Percentiles rank a stretch among this genome's conserved stretches.
These are phyloP conservation scores for Eristalinus sepulchralis DNA, from an alignment of 2,888 invertebrate species.

Conservation along the genomic window DNA sequence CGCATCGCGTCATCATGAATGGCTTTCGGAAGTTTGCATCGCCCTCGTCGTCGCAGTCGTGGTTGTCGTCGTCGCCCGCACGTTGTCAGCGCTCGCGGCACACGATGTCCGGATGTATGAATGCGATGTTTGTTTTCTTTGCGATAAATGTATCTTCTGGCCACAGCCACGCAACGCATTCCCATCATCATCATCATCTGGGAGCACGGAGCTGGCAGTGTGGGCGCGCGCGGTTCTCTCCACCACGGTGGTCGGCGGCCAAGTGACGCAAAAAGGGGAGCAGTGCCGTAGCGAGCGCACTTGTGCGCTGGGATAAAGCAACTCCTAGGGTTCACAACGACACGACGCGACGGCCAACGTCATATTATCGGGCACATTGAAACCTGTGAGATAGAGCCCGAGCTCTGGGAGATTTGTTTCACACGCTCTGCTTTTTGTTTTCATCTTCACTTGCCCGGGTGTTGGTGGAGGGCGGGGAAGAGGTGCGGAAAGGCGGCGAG, in stretches of 20 bases:
- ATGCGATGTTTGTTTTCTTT: slow-evolving; percentile 64
- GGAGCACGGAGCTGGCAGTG: slow-evolving; percentile 33
- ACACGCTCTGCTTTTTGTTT: slow-evolving; percentile 68
- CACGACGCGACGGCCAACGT: slow-evolving; percentile 21
- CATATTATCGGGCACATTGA: slow-evolving; percentile 33
- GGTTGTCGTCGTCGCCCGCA: slow-evolving; percentile 6
- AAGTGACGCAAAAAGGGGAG: background rate
- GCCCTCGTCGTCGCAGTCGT: background rate
- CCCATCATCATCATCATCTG: slow-evolving; percentile 17
- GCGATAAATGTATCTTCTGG: slow-evolving; percentile 57
- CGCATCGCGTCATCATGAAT: slow-evolving; percentile 60
- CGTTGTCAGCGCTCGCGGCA: slow-evolving; percentile 50
- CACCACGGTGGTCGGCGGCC: background rate
- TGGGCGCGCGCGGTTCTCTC: slow-evolving; percentile 54
- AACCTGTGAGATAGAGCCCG: slow-evolving; percentile 57
- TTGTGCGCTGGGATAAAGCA: slow-evolving; percentile 48
- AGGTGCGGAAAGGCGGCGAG: background rate
- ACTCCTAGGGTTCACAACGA: slow-evolving; percentile 61
- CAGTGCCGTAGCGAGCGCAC: slow-evolving; percentile 20
- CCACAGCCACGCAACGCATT: slow-evolving; percentile 1
- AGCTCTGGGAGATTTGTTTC: slow-evolving; percentile 54
- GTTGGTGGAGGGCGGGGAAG: background rate
- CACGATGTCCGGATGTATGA: slow-evolving; percentile 2
- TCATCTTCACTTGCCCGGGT: slow-evolving; percentile 27
- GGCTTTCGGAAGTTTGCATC: slow-evolving; percentile 65